Conservation (phyloP, 2,888 invertebrate species). For the Cephonodes hylas region DNA sequence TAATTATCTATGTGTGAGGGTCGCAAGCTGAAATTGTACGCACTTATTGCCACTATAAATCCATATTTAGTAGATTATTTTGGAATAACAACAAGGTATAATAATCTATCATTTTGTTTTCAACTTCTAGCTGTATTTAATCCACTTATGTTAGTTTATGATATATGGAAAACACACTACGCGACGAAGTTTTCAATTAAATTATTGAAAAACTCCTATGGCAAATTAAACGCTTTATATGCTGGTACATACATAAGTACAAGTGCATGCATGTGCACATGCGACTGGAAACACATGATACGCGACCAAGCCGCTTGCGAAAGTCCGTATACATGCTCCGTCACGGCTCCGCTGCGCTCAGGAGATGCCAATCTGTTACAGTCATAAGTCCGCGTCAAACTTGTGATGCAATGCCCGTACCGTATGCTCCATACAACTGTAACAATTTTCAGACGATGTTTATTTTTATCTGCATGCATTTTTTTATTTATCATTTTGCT, state of each 20-base stretch:
- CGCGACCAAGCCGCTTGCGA: constrained; percentile 60
- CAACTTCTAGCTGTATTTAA: too few relatives aligned
- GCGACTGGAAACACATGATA: neutral
- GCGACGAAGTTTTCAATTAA: too few relatives aligned
- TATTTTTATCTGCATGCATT: neutral
- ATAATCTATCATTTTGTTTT: neutral
- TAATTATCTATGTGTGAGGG: constrained; percentile 74
- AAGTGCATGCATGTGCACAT: neutral
- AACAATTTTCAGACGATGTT: neutral
- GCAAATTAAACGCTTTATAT: too few relatives aligned
- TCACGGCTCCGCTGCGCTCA: constrained; percentile 55
- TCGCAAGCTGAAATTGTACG: constrained; percentile 73
- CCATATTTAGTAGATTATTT: constrained; percentile 67
- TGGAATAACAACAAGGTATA: constrained; percentile 62
- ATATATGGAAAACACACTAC: too few relatives aligned
- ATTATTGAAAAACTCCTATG: too few relatives aligned
- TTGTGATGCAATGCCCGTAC: constrained; percentile 47
- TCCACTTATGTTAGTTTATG: too few relatives aligned
- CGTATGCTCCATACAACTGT: neutral
- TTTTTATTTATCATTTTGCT: neutral
- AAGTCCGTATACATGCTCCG: constrained; percentile 62
- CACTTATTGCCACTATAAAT: constrained; percentile 77
- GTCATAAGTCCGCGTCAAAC: constrained; percentile 50
- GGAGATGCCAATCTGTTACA: constrained; percentile 58
- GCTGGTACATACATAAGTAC: neutral